These are phyloP conservation scores for Suncus etruscus DNA, from an alignment of 2,113 vertebrate species.

Conservation along the genomic window DNA sequence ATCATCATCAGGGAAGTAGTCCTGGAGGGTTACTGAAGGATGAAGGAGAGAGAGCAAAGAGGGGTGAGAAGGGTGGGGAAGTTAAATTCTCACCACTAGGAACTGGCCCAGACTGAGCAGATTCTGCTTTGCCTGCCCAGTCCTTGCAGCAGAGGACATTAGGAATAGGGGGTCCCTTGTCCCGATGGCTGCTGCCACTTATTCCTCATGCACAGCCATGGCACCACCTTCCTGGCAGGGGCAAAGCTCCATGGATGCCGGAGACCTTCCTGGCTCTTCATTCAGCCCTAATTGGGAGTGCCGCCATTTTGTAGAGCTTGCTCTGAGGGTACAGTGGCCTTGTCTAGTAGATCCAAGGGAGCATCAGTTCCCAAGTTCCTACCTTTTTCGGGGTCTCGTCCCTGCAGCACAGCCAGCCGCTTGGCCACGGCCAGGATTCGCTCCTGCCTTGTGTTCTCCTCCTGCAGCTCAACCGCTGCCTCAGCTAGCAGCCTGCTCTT, in stretches of 20 bases:
- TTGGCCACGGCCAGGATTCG: constrained; percentile 92
- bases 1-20: constrained; percentile 93
- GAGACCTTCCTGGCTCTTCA: neutral
- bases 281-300: neutral
- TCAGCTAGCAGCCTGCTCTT: constrained; percentile 92
- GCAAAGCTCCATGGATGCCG: neutral
- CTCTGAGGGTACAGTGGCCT: neutral
- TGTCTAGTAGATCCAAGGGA: neutral
- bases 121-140: neutral
- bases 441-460: constrained; percentile 91
- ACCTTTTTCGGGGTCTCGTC: constrained; percentile 94
- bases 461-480: constrained; percentile 91
- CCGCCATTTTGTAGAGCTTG: neutral
- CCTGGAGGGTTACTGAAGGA: constrained; percentile 89
- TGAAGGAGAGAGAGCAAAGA: too few relatives aligned
- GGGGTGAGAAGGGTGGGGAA: too few relatives aligned
- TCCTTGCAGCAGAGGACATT: neutral
- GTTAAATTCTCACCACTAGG: neutral
- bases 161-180: neutral
- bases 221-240: neutral
- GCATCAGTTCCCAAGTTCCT: neutral
- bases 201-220: neutral
- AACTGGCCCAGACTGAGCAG: neutral
- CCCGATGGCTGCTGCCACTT: neutral
- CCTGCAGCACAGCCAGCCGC: constrained; percentile 92